Percentiles rank a stretch among this genome's conserved stretches.
phyloP scores from a whole-genome alignment of 92 coral and sea anemone species.

The Hydrozoanthus gracilis region DNA sequence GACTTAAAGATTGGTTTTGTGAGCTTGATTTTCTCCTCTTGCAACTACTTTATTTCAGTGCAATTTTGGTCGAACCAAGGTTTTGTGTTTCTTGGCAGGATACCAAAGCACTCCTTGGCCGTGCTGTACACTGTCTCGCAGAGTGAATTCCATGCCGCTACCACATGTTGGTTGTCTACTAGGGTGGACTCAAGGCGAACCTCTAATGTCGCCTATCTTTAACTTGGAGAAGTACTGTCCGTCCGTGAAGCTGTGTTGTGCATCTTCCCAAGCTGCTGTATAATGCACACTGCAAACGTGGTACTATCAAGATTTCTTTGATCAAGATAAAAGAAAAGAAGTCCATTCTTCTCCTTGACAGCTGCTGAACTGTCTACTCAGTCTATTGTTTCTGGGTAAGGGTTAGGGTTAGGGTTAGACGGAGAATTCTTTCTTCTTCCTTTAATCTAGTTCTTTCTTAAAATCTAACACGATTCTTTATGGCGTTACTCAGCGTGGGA shows the following conservation, averaged over 20 bases:
- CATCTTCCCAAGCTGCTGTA: conserved; percentile 49
- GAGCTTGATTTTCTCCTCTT: neutral
- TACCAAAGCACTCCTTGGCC: neutral
- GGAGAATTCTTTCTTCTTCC: conserved; percentile 72
- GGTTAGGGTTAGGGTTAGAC: conserved; percentile 55
- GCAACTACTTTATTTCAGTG: neutral
- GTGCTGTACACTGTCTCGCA: neutral
- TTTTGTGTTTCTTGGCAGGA: neutral
- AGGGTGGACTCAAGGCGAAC: conserved; percentile 6
- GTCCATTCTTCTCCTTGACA: conserved; percentile 67
- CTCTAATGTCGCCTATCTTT: neutral
- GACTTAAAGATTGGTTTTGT: conserved; percentile 12
- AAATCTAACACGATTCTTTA: conserved; percentile 71
- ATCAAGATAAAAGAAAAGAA: conserved; percentile 68
- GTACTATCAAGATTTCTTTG: conserved; percentile 67
- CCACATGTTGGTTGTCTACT: neutral
- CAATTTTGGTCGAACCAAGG: conserved; percentile 14
- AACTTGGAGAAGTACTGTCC: conserved; percentile 59
- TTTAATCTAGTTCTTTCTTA: conserved; percentile 71
- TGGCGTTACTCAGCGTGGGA: conserved; percentile 75
- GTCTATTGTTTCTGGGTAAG: conserved; percentile 81
- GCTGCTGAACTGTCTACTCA: conserved; percentile 76
- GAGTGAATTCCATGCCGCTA: neutral
- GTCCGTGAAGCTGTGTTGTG: conserved; percentile 60
- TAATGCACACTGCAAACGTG: conserved; percentile 61